Conservation (phyloP, 2,113 vertebrate species). For the Hippocampus mohnikei region DNA sequence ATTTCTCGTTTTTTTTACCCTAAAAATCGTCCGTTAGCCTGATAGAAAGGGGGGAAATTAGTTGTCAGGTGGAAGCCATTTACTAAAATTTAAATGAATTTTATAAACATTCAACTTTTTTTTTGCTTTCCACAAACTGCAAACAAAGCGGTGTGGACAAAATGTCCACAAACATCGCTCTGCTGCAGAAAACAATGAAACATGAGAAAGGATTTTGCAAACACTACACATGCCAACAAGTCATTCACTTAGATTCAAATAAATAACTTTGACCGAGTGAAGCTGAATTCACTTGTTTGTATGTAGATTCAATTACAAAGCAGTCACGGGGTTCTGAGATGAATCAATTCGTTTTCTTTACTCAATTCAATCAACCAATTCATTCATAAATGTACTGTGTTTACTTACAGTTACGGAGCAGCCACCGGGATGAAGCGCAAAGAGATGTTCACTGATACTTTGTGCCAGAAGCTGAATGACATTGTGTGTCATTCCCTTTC, state of each 20-base stretch:
- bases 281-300: neutral
- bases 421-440: conserved; percentile 13
- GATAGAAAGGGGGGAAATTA: conserved; percentile 43
- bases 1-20: conserved; percentile 23
- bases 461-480: conserved; percentile 19
- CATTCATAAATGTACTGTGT: neutral
- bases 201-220: neutral
- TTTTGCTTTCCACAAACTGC: neutral
- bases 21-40: conserved; percentile 4
- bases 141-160: no score
- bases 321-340: no score
- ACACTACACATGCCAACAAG: neutral
- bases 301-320: neutral
- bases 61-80: conserved; percentile 43
- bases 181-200: neutral
- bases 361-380: neutral
- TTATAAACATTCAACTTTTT: neutral
- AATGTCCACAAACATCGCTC: neutral
- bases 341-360: no score
- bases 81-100: neutral
- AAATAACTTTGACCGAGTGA: neutral
- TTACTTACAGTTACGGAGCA: conserved; percentile 35
- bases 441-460: conserved; percentile 17
- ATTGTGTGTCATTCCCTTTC: conserved; percentile 21
- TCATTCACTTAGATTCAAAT: neutral